Evolutionary conservation across 2,113 vertebrate species (phyloP).

Genomic region (Gadus chalcogrammus): DNA sequence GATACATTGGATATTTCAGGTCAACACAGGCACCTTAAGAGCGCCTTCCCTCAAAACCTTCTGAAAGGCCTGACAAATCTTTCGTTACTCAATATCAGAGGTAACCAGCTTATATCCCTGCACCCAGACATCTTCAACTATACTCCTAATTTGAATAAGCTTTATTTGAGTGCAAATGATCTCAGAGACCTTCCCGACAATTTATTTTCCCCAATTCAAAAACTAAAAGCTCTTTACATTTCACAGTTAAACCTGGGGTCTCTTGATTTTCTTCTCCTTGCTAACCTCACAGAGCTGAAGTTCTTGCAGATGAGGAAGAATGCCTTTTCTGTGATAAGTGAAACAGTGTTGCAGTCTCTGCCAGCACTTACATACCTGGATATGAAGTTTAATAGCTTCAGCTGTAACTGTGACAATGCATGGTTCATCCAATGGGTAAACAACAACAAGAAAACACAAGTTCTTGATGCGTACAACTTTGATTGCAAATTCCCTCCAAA

Average conservation of each 20-base stretch:
- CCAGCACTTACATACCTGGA: conserved; percentile 63
- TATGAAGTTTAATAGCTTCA: conserved; percentile 61
- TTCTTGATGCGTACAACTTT: conserved; percentile 61
- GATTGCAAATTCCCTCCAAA: conserved; percentile 64
- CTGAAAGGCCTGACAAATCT: conserved; percentile 69
- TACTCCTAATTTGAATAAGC: conserved; percentile 50
- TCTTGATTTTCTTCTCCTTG: conserved; percentile 58
- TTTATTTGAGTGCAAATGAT: conserved; percentile 68
- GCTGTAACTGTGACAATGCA: conserved; percentile 66
- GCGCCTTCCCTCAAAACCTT: conserved; percentile 54
- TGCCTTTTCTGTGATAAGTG: conserved; percentile 40
- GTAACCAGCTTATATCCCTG: conserved; percentile 36
- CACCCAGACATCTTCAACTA: conserved; percentile 51
- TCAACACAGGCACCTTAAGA: conserved; percentile 42
- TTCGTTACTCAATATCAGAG: conserved; percentile 44
- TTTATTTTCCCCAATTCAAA: conserved; percentile 53
- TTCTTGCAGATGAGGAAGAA: conserved; percentile 60
- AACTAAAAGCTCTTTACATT: conserved; percentile 61
- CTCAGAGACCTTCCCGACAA: conserved; percentile 33
- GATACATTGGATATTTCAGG: conserved; percentile 39
- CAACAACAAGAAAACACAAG: conserved; percentile 55
- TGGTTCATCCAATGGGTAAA: conserved; percentile 59
- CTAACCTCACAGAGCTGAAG: conserved; percentile 56
- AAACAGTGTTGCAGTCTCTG: conserved; percentile 38
- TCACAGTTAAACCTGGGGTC: conserved; percentile 47